phyloP scores from a whole-genome alignment of 2,888 invertebrate species.

The Nemoura dubitans region DNA sequence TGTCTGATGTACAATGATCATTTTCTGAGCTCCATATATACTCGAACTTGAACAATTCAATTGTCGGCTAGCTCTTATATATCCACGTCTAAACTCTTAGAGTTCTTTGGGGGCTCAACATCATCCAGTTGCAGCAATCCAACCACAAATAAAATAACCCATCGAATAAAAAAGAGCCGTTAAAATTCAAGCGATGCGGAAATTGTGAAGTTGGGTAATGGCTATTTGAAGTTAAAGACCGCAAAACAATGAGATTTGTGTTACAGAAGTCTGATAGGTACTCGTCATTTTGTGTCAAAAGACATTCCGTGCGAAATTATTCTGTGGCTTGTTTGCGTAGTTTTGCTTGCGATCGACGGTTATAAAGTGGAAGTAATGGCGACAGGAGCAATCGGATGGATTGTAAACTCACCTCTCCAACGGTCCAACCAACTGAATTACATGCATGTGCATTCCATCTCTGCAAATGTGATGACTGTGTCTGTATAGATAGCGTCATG shows the following conservation, averaged over 20 bases:
- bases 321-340: not conserved
- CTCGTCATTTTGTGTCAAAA: not conserved
- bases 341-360: not conserved
- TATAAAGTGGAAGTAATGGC: too few species aligned
- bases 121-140: not conserved
- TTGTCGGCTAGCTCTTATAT: not conserved
- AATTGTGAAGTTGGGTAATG: not conserved
- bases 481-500: too few species aligned
- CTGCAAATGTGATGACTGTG: too few species aligned
- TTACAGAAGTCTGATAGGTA: not conserved
- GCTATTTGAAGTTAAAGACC: not conserved
- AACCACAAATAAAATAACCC: not conserved
- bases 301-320: not conserved
- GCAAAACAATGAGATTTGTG: conserved; percentile 24
- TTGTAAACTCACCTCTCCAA: too few species aligned
- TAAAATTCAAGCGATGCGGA: conserved; percentile 31
- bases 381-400: too few species aligned
- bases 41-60: not conserved
- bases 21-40: not conserved
- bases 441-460: too few species aligned
- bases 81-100: not conserved
- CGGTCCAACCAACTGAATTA: too few species aligned
- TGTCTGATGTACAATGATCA: not conserved
- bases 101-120: not conserved
- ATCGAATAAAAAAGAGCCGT: not conserved